Conservation (phyloP, 2,888 invertebrate genomes). For the Lissocephala sabroskyi region DNA sequence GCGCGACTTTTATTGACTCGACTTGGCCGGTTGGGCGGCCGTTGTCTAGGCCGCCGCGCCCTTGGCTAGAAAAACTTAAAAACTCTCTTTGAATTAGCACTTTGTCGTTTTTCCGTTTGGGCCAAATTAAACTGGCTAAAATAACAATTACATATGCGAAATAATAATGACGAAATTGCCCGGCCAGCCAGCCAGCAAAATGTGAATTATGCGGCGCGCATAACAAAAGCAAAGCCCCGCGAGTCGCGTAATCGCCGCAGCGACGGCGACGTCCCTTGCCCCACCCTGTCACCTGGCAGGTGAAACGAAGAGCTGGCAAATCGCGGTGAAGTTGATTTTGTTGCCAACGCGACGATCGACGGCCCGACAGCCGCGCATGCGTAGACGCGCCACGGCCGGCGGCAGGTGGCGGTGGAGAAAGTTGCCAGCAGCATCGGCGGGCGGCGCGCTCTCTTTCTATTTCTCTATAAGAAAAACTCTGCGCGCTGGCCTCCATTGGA, state of each 20-base stretch:
- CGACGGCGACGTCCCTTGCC: too few species aligned
- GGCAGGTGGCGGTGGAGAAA: conserved; percentile 64
- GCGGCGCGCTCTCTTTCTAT: conserved; percentile 56
- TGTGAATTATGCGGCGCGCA: too few species aligned
- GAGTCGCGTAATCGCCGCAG: too few species aligned
- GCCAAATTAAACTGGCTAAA: neutral
- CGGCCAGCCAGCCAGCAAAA: conserved; percentile 7
- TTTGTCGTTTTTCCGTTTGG: neutral
- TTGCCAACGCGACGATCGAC: too few species aligned
- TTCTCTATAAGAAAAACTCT: conserved; percentile 35
- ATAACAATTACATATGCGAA: neutral
- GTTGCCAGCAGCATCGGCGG: conserved; percentile 60
- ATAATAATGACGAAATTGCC: conserved; percentile 41
- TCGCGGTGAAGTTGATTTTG: too few species aligned
- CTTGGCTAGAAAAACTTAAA: neutral
- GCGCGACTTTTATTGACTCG: conserved; percentile 36
- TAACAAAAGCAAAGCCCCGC: neutral
- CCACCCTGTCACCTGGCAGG: too few species aligned
- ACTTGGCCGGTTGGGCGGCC: conserved; percentile 8
- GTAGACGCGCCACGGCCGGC: neutral
- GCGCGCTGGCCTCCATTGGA: too few species aligned
- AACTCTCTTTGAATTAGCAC: conserved; percentile 2
- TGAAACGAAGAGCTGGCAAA: too few species aligned
- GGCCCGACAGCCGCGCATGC: too few species aligned
- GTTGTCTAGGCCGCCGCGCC: neutral